phyloP scores from a whole-genome alignment of 2,113 vertebrate genomes.

The Eonycteris spelaea region DNA sequence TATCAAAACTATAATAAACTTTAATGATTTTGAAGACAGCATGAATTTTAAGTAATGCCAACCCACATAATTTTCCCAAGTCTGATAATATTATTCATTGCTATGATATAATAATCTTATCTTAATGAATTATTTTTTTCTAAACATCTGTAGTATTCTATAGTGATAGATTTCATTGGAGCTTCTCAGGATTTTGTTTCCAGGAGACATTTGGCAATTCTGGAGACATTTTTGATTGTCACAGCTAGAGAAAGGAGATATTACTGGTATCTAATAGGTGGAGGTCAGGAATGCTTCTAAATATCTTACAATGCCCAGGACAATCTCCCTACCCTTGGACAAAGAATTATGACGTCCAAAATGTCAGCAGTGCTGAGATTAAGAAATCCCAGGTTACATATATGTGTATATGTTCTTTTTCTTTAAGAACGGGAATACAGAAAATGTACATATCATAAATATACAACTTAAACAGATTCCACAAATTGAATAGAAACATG shows the following conservation, averaged over 20 bases:
- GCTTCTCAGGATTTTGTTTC: neutral
- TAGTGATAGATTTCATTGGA: neutral
- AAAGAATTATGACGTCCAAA: neutral
- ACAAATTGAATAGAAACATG: neutral
- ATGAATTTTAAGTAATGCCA: slow-evolving; percentile 46
- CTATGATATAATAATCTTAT: slow-evolving; percentile 22
- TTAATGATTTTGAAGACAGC: slow-evolving; percentile 47
- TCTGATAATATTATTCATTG: neutral
- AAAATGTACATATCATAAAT: neutral
- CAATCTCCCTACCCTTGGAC: fast-evolving
- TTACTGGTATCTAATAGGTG: neutral
- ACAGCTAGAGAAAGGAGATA: neutral
- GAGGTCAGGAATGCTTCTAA: neutral
- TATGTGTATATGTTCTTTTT: neutral
- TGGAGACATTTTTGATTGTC: neutral
- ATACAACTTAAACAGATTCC: neutral
- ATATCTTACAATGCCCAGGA: neutral
- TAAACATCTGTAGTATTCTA: neutral
- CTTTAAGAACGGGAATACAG: neutral
- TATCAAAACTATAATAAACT: slow-evolving; percentile 59
- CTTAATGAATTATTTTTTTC: neutral
- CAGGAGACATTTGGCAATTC: neutral
- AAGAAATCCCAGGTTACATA: neutral
- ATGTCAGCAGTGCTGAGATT: neutral
- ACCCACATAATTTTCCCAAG: neutral